Evolutionary conservation across 2,888 invertebrate genomes (phyloP).

Genomic region (Mesopsocus fuscifrons): DNA sequence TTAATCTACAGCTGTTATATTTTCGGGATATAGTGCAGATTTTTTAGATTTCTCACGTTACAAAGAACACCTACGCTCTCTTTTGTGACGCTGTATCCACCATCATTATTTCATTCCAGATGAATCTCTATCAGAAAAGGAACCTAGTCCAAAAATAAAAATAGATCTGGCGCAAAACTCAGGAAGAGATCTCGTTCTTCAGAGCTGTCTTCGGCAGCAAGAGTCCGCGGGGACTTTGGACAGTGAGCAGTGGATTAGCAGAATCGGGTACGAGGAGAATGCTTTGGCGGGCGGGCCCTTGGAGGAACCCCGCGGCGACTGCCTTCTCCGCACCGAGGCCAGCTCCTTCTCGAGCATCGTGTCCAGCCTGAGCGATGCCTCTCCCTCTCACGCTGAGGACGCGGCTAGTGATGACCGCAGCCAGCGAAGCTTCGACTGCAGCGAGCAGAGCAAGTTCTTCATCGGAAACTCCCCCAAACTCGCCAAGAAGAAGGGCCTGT

Average conservation of each 20-base stretch:
- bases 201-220: conserved; percentile 12
- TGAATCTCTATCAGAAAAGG: too few species aligned
- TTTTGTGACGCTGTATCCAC: too few species aligned
- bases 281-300: conserved; percentile 11
- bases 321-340: conserved; percentile 32
- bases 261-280: conserved; percentile 9
- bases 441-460: conserved; percentile 7
- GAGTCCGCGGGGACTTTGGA: conserved; percentile 16
- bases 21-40: too few species aligned
- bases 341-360: conserved; percentile 48
- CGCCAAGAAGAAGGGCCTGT: conserved; percentile 35
- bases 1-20: too few species aligned
- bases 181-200: conserved; percentile 8
- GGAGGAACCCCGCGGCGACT: conserved; percentile 15
- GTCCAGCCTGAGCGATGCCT: conserved; percentile 50
- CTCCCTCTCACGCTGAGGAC: conserved; percentile 26
- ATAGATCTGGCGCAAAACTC: too few species aligned
- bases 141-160: too few species aligned
- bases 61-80: too few species aligned
- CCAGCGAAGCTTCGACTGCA: conserved; percentile 2
- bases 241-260: conserved; percentile 5
- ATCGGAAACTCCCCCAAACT: background rate
- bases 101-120: too few species aligned
- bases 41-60: too few species aligned
- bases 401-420: conserved; percentile 20